Conservation (phyloP, 2,113 vertebrate genomes). For the Perca schrenkii region DNA sequence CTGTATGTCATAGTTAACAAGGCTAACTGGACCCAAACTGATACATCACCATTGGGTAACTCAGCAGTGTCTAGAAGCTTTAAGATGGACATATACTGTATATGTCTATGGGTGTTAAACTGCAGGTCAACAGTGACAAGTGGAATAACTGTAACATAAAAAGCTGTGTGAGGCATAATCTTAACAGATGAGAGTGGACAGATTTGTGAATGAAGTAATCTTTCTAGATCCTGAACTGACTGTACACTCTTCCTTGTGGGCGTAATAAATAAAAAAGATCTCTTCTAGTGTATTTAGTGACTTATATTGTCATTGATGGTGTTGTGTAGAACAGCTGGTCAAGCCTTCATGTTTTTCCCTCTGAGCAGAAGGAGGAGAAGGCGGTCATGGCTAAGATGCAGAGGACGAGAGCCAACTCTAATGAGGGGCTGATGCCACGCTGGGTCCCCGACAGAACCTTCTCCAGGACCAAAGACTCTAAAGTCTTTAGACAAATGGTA, state of each 20-base stretch:
- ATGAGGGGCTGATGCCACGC: constrained; percentile 91
- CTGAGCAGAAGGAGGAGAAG: constrained; percentile 94
- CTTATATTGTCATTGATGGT: constrained; percentile 26
- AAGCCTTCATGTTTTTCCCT: constrained; percentile 53
- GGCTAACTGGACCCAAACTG: too few species aligned
- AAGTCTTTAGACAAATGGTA: constrained; percentile 98
- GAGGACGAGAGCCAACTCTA: constrained; percentile 91
- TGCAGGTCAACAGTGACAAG: neutral
- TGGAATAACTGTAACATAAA: neutral
- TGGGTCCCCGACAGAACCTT: constrained; percentile 96
- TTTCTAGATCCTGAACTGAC: constrained; percentile 14
- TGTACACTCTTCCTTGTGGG: neutral
- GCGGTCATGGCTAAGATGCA: constrained; percentile 96
- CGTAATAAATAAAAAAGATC: constrained; percentile 9
- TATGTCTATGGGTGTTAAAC: neutral
- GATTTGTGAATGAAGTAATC: constrained; percentile 41
- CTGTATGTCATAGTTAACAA: too few species aligned
- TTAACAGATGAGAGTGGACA: constrained; percentile 4
- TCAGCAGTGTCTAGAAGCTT: neutral
- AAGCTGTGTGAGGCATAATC: neutral
- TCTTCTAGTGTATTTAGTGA: constrained; percentile 23
- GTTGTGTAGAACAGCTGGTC: constrained; percentile 55
- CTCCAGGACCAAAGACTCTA: constrained; percentile 95
- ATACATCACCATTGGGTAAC: neutral
- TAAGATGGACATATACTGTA: too few species aligned